These are phyloP conservation scores for Odontamblyopus rebecca DNA, from an alignment of 2,797 vertebrate genomes.

Conservation along the genomic window DNA sequence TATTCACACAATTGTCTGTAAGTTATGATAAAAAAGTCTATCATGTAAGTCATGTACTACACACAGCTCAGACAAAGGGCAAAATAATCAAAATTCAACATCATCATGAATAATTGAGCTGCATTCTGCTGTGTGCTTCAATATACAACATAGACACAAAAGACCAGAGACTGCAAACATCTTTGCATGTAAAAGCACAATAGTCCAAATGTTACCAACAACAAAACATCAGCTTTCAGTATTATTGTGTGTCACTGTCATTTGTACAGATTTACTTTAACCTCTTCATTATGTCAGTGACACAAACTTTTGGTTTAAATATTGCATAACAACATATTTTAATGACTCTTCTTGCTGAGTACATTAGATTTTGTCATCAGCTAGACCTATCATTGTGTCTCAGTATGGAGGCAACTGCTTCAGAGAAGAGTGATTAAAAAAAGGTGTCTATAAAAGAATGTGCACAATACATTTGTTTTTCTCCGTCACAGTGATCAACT, in stretches of 20 bases:
- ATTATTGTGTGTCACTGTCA: neutral
- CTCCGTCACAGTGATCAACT: constrained; percentile 22
- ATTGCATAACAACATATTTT: neutral
- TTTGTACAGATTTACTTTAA: neutral
- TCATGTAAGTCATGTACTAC: neutral
- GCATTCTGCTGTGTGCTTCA: constrained; percentile 64
- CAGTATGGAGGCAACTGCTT: constrained; percentile 18
- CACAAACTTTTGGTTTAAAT: neutral
- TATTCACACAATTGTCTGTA: neutral
- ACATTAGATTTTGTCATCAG: constrained; percentile 5
- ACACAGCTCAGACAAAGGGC: constrained; percentile 50
- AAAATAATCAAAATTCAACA: constrained; percentile 50
- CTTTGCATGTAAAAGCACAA: constrained; percentile 26
- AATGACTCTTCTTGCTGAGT: neutral
- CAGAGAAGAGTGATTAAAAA: constrained; percentile 21
- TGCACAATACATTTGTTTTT: constrained; percentile 28
- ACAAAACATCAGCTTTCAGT: neutral
- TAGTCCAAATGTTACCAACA: constrained; percentile 7
- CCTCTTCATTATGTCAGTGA: neutral
- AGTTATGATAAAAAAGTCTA: neutral
- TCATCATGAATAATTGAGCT: constrained; percentile 70
- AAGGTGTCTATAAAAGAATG: neutral
- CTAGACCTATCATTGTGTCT: neutral
- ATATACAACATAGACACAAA: constrained; percentile 8
- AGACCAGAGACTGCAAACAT: neutral